These are phyloP conservation scores for Drosophila athabasca DNA, from an alignment of 1,140 invertebrate genomes.

Conservation along the genomic window DNA sequence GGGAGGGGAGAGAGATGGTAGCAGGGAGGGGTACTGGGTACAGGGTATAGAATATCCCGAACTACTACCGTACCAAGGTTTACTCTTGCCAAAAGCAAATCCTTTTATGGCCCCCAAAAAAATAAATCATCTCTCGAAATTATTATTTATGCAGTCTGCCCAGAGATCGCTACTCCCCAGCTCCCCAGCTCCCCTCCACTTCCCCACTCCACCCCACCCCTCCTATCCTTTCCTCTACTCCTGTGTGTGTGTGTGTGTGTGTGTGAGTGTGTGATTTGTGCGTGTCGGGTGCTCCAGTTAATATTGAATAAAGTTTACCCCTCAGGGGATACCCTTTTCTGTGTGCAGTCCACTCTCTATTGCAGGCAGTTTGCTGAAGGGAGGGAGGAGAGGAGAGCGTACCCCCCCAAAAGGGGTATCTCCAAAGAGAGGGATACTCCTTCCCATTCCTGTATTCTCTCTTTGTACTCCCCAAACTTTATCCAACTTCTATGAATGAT, in stretches of 20 bases:
- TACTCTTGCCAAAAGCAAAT: slow-evolving; percentile 43
- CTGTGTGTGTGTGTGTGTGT: slow-evolving; percentile 2
- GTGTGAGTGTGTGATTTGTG: slow-evolving; percentile 30
- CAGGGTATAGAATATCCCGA: slow-evolving; percentile 9
- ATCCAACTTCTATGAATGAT: too few species aligned
- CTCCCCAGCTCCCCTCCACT: too few species aligned
- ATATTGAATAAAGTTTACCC: slow-evolving; percentile 45
- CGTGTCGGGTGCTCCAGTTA: slow-evolving; percentile 70
- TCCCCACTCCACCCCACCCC: too few species aligned
- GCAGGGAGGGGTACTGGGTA: not conserved
- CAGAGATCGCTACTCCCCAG: slow-evolving; percentile 8
- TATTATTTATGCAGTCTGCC: slow-evolving; percentile 81
- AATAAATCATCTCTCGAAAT: slow-evolving; percentile 81
- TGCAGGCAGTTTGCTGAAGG: too few species aligned
- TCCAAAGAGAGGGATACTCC: too few species aligned
- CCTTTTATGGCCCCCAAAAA: slow-evolving; percentile 66
- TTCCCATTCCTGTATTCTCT: too few species aligned
- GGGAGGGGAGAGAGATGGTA: too few species aligned
- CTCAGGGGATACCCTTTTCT: slow-evolving; percentile 31
- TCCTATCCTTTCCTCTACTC: not conserved
- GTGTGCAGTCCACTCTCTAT: too few species aligned
- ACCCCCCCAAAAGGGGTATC: too few species aligned
- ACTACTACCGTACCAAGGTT: slow-evolving; percentile 29
- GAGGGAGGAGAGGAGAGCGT: too few species aligned
- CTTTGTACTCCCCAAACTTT: too few species aligned